Base-by-base conservation (phyloP, 1,140 invertebrate species). In the Calliopsis andreniformis region DNA sequence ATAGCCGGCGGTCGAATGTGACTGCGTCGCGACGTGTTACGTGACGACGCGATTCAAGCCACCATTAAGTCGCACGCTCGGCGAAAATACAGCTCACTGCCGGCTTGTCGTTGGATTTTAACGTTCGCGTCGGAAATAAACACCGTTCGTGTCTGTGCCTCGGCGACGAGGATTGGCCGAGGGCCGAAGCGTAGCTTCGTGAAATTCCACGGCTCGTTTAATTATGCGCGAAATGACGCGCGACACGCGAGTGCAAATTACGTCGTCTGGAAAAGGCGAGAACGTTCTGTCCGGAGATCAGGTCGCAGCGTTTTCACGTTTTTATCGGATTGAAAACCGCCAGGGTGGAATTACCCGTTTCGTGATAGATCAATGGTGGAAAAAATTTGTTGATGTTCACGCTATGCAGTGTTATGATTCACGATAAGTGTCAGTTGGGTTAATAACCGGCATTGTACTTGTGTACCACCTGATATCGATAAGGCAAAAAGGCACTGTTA, bases 31-130 rank as follows among this genome's bases (percentile, higher is more conserved):
- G 10, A 39, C 67, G 53, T 16, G 53, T 69, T 45, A 59, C 53
- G 53, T 45, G 67, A 59, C 47, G 64, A 28, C 47, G 25, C n/a
- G n/a, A 39, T 6, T 18, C 25, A 14, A 32, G 28, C 39, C 28
- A 69, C 53, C 67, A 59, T 69, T 59, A 59, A 59, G 67, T 45
- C 67, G 67, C 67, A 69, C 53, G 49, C n/a, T 12, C 20, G 53
- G 30, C 43, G 39, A 59, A 69, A 69, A 69, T 69, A 59, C 53
- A 43, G 39, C 53, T 59, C 39, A n/a, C 45, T 12, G 63, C 14
- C 14, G n/a, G 6, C 47, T n/a, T 10, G n/a, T 35, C 25, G 12
- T 7, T 30, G 66, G 25, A 69, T 28, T 45, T 45, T 58, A 69
- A 58, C 53, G 67, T 59, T n/a, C 25, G n/a, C 51, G 35, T 58